Conservation (phyloP, 2,888 invertebrate genomes). For the Ennomos fuscantarius region DNA sequence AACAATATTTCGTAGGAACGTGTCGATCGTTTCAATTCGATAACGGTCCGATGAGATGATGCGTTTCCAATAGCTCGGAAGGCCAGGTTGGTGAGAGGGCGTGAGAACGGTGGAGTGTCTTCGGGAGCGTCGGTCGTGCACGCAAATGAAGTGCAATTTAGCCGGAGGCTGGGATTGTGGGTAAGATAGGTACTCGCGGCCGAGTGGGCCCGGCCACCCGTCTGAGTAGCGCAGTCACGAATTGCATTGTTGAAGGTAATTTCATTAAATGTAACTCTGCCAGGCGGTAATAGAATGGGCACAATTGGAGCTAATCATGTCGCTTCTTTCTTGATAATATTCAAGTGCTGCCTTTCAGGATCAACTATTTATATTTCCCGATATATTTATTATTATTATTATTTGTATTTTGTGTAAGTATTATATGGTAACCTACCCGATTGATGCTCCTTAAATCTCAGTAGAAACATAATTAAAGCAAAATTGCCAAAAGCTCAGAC, state of each 20-base stretch:
- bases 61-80: conserved; percentile 49
- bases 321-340: conserved; percentile 14
- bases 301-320: conserved; percentile 28
- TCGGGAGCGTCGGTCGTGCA: conserved; percentile 63
- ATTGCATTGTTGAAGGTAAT: conserved; percentile 72
- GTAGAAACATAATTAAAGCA: background rate
- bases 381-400: no score
- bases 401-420: no score
- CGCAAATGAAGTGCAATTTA: conserved; percentile 79
- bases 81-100: conserved; percentile 56
- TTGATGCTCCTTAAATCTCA: background rate
- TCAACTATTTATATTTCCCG: conserved; percentile 3
- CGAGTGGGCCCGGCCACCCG: conserved; percentile 45
- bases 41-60: conserved; percentile 55
- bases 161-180: conserved; percentile 62
- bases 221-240: conserved; percentile 56
- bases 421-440: background rate
- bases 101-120: conserved; percentile 65
- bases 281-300: conserved; percentile 26
- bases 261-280: conserved; percentile 59
- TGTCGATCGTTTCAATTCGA: conserved; percentile 57
- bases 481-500: conserved; percentile 7
- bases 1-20: conserved; percentile 56
- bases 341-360: conserved; percentile 6
- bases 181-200: conserved; percentile 60